phyloP scores from a whole-genome alignment of 2,113 vertebrate species.

The Anguilla japonica region DNA sequence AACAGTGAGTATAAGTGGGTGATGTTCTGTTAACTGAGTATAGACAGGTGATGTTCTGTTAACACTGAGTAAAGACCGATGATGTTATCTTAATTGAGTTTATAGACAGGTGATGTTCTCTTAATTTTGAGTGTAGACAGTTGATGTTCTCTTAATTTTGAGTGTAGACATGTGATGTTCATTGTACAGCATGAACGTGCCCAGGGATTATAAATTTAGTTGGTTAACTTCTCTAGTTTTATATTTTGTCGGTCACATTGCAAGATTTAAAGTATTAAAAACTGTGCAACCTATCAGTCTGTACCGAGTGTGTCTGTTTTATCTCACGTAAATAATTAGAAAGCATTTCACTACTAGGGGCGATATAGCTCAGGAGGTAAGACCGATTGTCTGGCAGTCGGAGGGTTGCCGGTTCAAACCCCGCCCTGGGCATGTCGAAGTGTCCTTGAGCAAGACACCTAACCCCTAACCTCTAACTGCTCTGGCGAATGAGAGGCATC shows the following conservation, averaged over 20 bases:
- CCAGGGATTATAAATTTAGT: neutral
- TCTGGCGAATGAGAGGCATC: too few relatives aligned
- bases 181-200: neutral
- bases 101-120: conserved; percentile 32
- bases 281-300: neutral
- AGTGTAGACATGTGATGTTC: neutral
- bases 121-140: neutral
- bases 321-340: neutral
- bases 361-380: too few relatives aligned
- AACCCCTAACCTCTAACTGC: too few relatives aligned
- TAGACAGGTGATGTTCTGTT: neutral
- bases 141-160: neutral
- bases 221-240: neutral
- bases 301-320: neutral
- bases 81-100: conserved; percentile 21
- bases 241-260: neutral
- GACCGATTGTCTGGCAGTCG: too few relatives aligned
- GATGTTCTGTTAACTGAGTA: neutral
- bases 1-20: too few relatives aligned
- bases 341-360: neutral
- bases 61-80: neutral
- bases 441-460: too few relatives aligned
- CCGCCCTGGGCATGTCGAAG: too few relatives aligned
- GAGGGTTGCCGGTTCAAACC: too few relatives aligned
- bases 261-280: neutral